Evolutionary conservation across 2,888 invertebrate species (phyloP).

Genomic region (Tachina grossa): DNA sequence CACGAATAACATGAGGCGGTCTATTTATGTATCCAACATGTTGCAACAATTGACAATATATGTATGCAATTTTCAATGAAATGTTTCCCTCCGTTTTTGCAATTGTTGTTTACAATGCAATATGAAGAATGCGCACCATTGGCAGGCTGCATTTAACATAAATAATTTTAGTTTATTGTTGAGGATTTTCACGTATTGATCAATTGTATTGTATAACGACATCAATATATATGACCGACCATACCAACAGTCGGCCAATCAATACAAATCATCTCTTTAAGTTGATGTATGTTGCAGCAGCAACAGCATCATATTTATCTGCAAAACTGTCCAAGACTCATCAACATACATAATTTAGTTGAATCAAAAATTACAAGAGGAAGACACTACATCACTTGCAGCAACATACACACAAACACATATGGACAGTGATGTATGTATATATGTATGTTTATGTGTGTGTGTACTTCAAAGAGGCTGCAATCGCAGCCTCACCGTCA

Average conservation of each 20-base stretch:
- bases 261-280: constrained; percentile 60
- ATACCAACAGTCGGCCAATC: constrained; percentile 55
- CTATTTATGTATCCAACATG: constrained; percentile 41
- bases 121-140: constrained; percentile 60
- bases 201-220: constrained; percentile 57
- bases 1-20: constrained; percentile 52
- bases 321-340: constrained; percentile 57
- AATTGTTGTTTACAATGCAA: constrained; percentile 22
- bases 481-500: constrained; percentile 7
- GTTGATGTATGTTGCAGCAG: constrained; percentile 12
- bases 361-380: constrained; percentile 51
- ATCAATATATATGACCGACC: constrained; percentile 51
- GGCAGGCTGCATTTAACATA: constrained; percentile 48
- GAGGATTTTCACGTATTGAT: constrained; percentile 28
- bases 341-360: constrained; percentile 71
- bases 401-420: background rate
- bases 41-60: constrained; percentile 72
- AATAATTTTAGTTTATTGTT: constrained; percentile 57
- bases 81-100: constrained; percentile 53
- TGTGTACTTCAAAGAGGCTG: constrained; percentile 21
- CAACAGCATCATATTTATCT: constrained; percentile 43
- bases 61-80: constrained; percentile 80
- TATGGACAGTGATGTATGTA: too few relatives aligned
- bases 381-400: constrained; percentile 23
- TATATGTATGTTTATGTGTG: too few relatives aligned